These are phyloP conservation scores for Wasmannia auropunctata DNA, from an alignment of 1,140 invertebrate genomes.

Conservation along the genomic window DNA sequence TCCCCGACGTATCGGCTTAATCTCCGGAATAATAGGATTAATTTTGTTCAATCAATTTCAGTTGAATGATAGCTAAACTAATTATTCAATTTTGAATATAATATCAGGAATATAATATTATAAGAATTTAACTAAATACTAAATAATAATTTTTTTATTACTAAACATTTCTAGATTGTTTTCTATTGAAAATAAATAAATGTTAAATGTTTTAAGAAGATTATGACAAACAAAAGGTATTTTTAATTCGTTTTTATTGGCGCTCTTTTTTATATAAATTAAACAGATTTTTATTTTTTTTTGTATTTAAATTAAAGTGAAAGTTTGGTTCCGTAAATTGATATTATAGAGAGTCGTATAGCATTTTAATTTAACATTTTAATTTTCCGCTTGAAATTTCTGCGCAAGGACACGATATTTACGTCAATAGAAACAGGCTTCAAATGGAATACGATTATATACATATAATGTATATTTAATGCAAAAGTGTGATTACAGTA, in stretches of 20 bases:
- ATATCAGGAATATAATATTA: no score
- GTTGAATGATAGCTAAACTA: not conserved
- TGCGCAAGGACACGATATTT: not conserved
- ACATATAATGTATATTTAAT: not conserved
- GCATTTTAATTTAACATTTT: not conserved
- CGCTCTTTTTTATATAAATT: not conserved
- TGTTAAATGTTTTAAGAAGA: constrained; percentile 1
- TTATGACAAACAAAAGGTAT: not conserved
- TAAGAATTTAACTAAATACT: not conserved
- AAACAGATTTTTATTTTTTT: not conserved
- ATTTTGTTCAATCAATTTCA: not conserved
- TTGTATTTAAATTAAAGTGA: constrained; percentile 1
- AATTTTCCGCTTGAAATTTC: not conserved
- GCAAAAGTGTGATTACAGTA: not conserved
- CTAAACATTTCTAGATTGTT: not conserved
- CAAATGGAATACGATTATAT: not conserved
- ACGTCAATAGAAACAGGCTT: constrained; percentile 27
- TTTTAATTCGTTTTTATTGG: not conserved
- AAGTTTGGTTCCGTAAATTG: not conserved
- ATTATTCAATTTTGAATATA: constrained; percentile 1
- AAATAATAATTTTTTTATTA: not conserved
- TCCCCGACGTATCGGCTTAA: not conserved
- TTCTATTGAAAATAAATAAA: not conserved
- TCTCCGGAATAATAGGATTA: not conserved
- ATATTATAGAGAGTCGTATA: not conserved